Evolutionary conservation across 2,113 vertebrate genomes (phyloP).

Genomic region (Podarcis raffonei): DNA sequence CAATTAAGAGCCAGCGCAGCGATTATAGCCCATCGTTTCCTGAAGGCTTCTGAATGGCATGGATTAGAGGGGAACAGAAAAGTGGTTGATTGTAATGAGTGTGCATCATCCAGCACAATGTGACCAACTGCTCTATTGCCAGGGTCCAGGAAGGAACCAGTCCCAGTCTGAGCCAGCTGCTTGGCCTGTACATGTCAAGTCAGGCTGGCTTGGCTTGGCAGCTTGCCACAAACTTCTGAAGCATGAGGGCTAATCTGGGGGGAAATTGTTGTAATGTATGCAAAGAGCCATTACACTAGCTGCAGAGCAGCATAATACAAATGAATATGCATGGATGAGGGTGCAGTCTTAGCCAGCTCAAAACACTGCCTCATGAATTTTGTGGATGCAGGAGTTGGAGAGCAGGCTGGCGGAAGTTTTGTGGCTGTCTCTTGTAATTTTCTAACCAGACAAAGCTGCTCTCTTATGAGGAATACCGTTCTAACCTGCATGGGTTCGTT

Average conservation of each 20-base stretch:
- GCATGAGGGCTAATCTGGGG: not conserved
- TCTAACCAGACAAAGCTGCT: not conserved
- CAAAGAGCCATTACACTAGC: not conserved
- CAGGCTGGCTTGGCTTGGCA: not conserved
- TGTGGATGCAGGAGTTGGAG: not conserved
- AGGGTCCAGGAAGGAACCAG: not conserved
- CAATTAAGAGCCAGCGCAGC: conserved; percentile 27
- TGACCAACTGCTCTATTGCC: fast-evolving
- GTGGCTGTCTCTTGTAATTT: not conserved
- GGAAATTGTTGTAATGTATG: not conserved
- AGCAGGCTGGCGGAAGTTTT: not conserved
- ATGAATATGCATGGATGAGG: not conserved
- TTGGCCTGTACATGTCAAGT: not conserved
- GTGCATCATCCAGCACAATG: fast-evolving
- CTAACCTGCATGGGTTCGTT: not conserved
- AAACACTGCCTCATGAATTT: not conserved
- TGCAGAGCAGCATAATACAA: not conserved
- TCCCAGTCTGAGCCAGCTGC: not conserved
- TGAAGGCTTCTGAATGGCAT: conserved; percentile 29
- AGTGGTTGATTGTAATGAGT: not conserved
- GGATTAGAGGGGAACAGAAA: not conserved
- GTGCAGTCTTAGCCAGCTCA: not conserved
- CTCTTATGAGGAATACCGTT: not conserved
- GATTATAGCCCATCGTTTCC: conserved; percentile 42
- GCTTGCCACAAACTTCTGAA: not conserved